phyloP scores from a whole-genome alignment of 2,888 invertebrate species.

The Cyclophora punctaria region DNA sequence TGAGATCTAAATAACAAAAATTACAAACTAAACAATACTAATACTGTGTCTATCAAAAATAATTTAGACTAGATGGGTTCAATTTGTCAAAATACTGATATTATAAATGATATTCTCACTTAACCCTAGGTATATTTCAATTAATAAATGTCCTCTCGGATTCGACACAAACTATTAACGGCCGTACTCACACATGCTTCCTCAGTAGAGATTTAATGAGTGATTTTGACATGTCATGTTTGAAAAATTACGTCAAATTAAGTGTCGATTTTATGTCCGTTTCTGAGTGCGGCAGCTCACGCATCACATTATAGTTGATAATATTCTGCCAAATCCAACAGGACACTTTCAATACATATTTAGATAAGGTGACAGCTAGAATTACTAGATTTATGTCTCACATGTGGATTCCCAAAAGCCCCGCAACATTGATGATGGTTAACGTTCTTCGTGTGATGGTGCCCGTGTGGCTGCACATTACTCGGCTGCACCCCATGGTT shows the following conservation, averaged over 20 bases:
- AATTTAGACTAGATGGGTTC: conserved; percentile 10
- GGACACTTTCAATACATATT: conserved; percentile 6
- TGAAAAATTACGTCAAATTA: no score
- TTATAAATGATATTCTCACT: conserved; percentile 3
- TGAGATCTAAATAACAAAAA: conserved; percentile 41
- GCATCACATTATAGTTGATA: no score
- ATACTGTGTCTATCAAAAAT: conserved; percentile 21
- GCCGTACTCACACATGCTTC: no score
- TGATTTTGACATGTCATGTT: no score
- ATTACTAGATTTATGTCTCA: conserved; percentile 58
- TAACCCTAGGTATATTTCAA: conserved; percentile 1
- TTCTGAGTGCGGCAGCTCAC: no score
- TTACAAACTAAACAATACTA: conserved; percentile 14
- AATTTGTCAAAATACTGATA: conserved; percentile 7
- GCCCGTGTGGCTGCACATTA: conserved; percentile 56
- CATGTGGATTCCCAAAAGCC: conserved; percentile 67
- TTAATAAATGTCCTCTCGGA: no score
- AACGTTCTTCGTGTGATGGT: conserved; percentile 60
- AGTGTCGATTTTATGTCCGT: no score
- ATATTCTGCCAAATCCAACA: no score
- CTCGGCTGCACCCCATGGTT: conserved; percentile 22
- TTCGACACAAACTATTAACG: background rate
- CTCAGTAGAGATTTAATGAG: no score
- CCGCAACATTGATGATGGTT: conserved; percentile 71
- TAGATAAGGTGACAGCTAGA: conserved; percentile 61